Evolutionary conservation across 1,140 invertebrate species (phyloP), one percentile per base, ranked within the genome.

Genomic region (Pseudomyrmex cubaensis): DNA sequence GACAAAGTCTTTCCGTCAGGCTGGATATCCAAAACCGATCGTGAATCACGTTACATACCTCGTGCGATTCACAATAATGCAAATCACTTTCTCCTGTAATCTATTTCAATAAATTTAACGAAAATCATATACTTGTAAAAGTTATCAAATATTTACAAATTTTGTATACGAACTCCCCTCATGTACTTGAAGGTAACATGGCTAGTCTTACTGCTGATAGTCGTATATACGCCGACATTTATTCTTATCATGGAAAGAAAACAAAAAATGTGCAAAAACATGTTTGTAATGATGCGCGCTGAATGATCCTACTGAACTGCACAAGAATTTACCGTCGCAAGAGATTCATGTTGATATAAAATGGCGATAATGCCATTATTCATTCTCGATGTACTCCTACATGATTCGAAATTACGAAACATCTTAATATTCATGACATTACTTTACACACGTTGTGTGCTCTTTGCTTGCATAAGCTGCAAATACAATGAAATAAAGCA

Each of bases 1-100:
- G 92, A 80, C 95, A 96, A n/a, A 95, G 86, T 85, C 95, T 91
- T 83, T 95, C 93, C 0, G 94, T 93, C 44, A 95, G 90, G 22
- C 92, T 90, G 2, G 95, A 93, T 48, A 94, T 85, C 95, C 95
- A 96, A 90, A 95, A 95, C 85, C 95, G 91, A 10, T 94, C 88
- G 76, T 95, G 94, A 74, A 95, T 90, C 2, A 96, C 88, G 83
- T 94, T 95, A 83, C 95, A 96, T 3, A 93, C 95, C 76, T 94
- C 91, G 63, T 93, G 85, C 9, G 78, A 52, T 77, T 88, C 52
- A 85, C 95, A 96, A 52, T 94, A 90, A 15, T 93, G 91, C 48
- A 96, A 89, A 83, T 95, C 95, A 76, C 94, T 92, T 88, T 96
- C 95, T 61, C 95, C 95, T 35, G 93, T 88, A 48, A 94, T 91